phyloP scores from a whole-genome alignment of 2,888 invertebrate species.

The Isoperla grammatica region DNA sequence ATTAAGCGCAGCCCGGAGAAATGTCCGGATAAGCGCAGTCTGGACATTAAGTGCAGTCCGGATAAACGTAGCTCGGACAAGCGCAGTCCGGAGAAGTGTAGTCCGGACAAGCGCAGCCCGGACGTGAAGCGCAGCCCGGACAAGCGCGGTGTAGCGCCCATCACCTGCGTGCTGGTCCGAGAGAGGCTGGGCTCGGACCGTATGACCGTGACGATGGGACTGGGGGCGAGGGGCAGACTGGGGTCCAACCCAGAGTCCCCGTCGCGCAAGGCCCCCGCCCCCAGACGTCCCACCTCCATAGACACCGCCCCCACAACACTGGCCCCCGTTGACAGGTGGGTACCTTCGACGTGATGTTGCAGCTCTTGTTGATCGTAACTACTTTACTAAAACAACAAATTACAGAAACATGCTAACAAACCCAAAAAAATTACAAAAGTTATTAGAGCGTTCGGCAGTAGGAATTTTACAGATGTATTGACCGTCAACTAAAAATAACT shows the following conservation, averaged over 20 bases:
- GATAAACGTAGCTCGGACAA: neutral
- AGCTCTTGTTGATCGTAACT: no score
- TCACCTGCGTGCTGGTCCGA: conserved; percentile 17
- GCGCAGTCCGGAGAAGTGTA: neutral
- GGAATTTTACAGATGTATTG: no score
- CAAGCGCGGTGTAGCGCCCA: no score
- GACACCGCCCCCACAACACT: neutral
- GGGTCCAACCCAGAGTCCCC: neutral
- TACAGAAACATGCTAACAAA: no score
- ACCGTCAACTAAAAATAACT: no score
- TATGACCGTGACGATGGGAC: conserved; percentile 15
- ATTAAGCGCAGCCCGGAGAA: neutral
- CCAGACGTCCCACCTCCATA: neutral
- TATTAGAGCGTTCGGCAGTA: no score
- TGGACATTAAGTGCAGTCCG: neutral
- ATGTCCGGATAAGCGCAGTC: no score
- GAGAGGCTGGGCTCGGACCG: conserved; percentile 20
- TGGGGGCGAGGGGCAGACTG: neutral
- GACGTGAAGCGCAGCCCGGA: no score
- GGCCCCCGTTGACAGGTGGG: no score
- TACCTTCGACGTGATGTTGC: no score
- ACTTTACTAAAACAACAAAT: no score
- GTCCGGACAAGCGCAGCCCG: neutral
- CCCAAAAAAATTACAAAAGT: no score
- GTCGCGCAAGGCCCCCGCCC: neutral